Evolutionary conservation across 2,797 vertebrate genomes (phyloP).

Genomic region (Myripristis jacobus): DNA sequence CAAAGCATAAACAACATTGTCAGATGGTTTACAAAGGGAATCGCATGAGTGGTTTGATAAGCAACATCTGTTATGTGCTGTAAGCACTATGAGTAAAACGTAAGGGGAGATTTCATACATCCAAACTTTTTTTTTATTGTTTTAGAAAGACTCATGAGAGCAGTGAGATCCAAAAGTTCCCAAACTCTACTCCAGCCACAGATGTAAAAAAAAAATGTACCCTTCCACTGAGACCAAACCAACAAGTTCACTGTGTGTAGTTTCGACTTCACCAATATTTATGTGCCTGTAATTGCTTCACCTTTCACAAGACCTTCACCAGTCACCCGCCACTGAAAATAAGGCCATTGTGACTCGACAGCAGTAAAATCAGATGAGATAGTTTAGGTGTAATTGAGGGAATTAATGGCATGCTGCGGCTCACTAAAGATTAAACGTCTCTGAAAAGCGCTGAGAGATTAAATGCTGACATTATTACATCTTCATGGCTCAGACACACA

Average conservation of each 20-base stretch:
- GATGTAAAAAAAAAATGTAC: no score
- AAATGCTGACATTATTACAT: background rate
- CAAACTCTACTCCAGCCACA: no score
- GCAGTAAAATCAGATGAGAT: constrained; percentile 25
- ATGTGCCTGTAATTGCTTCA: constrained; percentile 11
- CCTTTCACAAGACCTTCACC: constrained; percentile 34
- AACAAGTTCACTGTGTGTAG: background rate
- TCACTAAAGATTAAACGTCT: constrained; percentile 20
- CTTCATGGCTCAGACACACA: constrained; percentile 2
- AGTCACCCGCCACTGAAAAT: constrained; percentile 43
- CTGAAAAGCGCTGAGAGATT: background rate
- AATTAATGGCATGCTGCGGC: constrained; percentile 41
- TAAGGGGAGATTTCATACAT: background rate
- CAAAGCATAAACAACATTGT: constrained; percentile 18
- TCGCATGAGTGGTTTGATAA: constrained; percentile 10
- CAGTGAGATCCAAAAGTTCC: no score
- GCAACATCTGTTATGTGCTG: background rate
- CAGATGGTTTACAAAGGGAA: constrained; percentile 19
- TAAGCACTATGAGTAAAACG: background rate
- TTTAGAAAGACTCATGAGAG: no score
- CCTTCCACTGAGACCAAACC: background rate
- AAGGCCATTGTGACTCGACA: constrained; percentile 23
- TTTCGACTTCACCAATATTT: background rate
- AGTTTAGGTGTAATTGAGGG: constrained; percentile 14
- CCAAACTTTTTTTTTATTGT: background rate